A percentile compares a stretch with the other conserved stretches of the same genome.
Conservation (phyloP, 2,113 vertebrate genomes). For the Oriolus oriolus region DNA sequence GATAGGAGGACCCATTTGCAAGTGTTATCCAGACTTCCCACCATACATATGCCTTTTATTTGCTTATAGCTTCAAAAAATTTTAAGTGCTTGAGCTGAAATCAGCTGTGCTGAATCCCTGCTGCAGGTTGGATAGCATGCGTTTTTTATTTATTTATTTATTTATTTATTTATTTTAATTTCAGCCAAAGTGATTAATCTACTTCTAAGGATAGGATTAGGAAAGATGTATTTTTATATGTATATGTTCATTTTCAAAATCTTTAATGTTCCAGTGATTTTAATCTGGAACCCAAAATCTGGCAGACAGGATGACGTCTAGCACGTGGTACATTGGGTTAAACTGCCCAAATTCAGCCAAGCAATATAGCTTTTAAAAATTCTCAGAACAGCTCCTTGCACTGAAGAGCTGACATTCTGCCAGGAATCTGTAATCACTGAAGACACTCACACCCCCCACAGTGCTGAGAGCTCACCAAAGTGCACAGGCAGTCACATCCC, state of each 20-base stretch:
- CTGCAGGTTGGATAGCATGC: not conserved
- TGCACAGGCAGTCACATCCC: not conserved
- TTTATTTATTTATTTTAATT: not conserved
- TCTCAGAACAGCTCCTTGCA: not conserved
- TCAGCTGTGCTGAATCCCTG: not conserved
- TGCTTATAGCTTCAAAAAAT: not conserved
- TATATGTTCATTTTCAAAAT: not conserved
- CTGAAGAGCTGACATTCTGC: not conserved
- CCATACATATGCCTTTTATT: not conserved
- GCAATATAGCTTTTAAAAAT: not conserved
- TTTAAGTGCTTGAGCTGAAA: not conserved
- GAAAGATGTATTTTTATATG: not conserved
- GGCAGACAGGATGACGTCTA: not conserved
- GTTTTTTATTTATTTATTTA: not conserved
- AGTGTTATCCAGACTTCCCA: not conserved
- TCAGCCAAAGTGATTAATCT: not conserved
- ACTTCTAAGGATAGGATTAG: not conserved
- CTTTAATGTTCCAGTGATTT: not conserved
- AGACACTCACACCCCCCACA: not conserved
- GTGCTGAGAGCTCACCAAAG: conserved; percentile 6
- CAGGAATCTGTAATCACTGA: not conserved
- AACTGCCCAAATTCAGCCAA: not conserved
- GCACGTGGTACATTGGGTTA: not conserved
- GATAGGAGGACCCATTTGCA: not conserved
- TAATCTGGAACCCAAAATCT: not conserved